A percentile compares a stretch with the other conserved stretches of the same genome.
These are phyloP conservation scores for Gymnarchus niloticus DNA, from an alignment of 2,113 vertebrate genomes.

Conservation along the genomic window DNA sequence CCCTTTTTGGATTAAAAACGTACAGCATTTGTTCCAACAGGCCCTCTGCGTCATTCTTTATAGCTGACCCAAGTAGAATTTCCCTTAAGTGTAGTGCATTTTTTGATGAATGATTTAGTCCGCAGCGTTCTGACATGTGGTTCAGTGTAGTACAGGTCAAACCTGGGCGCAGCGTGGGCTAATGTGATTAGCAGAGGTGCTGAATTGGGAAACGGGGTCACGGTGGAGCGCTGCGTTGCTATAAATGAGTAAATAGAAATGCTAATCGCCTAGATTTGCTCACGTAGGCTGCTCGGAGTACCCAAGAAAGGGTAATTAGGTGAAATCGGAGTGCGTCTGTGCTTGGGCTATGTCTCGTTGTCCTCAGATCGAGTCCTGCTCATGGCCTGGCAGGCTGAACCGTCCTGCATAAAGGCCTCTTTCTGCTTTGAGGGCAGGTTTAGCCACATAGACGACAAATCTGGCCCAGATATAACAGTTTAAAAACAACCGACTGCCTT, in stretches of 20 bases:
- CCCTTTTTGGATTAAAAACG: not conserved
- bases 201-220: conserved; percentile 29
- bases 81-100: not conserved
- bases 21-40: not conserved
- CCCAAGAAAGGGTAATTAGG: not conserved
- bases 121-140: not conserved
- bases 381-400: not conserved
- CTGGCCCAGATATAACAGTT: not conserved
- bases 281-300: not conserved
- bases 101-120: not conserved
- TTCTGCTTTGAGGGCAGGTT: not conserved
- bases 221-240: conserved; percentile 5
- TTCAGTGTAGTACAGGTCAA: conserved; percentile 14
- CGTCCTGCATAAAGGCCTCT: not conserved
- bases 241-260: conserved; percentile 14
- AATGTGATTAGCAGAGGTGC: conserved; percentile 17
- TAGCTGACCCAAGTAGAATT: not conserved
- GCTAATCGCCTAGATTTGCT: not conserved
- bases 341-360: not conserved
- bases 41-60: not conserved
- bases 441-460: not conserved
- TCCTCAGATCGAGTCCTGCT: not conserved
- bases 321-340: not conserved
- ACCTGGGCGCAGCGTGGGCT: conserved; percentile 7
- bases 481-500: not conserved